Percentiles rank a stretch among this genome's conserved stretches.
phyloP scores from a whole-genome alignment of 2,113 vertebrate genomes.

The Entelurus aequoreus region DNA sequence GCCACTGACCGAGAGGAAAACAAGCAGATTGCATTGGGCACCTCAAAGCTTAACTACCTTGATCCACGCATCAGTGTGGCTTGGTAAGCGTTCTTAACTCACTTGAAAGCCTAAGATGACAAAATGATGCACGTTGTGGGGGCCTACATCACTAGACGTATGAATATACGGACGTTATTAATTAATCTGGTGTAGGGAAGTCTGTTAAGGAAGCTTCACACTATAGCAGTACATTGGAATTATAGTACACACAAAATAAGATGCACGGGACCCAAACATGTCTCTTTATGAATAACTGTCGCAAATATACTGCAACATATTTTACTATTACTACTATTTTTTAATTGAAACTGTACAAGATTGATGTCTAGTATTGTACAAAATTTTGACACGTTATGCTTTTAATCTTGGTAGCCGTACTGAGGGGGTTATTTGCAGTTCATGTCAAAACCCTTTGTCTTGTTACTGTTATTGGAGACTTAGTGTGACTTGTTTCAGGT shows the following conservation, averaged over 20 bases:
- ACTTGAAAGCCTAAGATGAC: neutral
- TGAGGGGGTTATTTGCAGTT: too few relatives aligned
- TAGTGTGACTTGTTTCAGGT: slow-evolving; percentile 48
- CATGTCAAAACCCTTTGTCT: neutral
- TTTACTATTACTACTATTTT: too few relatives aligned
- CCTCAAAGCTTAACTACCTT: slow-evolving; percentile 71
- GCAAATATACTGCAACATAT: too few relatives aligned
- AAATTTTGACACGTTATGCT: neutral
- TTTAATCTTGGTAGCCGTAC: neutral
- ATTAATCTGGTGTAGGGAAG: too few relatives aligned
- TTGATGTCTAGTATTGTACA: too few relatives aligned
- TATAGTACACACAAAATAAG: too few relatives aligned
- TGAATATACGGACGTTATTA: too few relatives aligned
- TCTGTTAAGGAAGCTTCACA: too few relatives aligned
- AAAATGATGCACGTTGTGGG: neutral
- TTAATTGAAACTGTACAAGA: too few relatives aligned
- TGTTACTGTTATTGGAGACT: neutral
- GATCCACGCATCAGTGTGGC: slow-evolving; percentile 67
- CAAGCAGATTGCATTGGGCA: slow-evolving; percentile 69
- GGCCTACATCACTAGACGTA: neutral
- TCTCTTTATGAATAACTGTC: too few relatives aligned
- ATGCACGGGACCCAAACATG: too few relatives aligned
- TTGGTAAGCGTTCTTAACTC: slow-evolving; percentile 31
- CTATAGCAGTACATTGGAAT: too few relatives aligned
- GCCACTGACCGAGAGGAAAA: slow-evolving; percentile 72